These are phyloP conservation scores for Cosmopolites sordidus DNA, from an alignment of 2,888 invertebrate species.

Conservation along the genomic window DNA sequence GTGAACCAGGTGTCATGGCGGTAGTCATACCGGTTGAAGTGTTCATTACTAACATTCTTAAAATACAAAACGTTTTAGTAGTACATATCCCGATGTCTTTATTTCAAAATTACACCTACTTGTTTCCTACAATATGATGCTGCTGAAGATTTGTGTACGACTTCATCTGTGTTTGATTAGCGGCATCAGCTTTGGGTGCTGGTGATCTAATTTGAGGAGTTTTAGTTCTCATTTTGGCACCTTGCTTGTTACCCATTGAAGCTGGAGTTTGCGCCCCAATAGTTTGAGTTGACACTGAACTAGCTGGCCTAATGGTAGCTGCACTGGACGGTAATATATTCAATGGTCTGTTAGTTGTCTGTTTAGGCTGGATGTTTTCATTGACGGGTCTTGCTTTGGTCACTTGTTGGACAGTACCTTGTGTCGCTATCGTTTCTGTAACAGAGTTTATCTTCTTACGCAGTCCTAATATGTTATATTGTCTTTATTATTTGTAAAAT, in stretches of 20 bases:
- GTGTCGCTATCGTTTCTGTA: constrained; percentile 45
- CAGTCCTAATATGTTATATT: too few species aligned
- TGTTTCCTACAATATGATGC: constrained; percentile 53
- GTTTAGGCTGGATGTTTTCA: constrained; percentile 54
- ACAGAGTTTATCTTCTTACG: constrained; percentile 9
- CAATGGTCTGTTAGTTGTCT: constrained; percentile 46
- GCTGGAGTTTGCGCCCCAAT: constrained; percentile 54
- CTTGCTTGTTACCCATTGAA: constrained; percentile 51
- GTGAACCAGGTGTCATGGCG: constrained; percentile 54
- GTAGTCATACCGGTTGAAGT: constrained; percentile 56
- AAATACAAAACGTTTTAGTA: constrained; percentile 3
- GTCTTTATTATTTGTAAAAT: not conserved
- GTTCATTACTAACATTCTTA: constrained; percentile 58
- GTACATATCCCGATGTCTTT: too few species aligned
- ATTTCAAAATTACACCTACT: too few species aligned
- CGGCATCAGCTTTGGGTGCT: constrained; percentile 71
- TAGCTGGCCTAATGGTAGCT: constrained; percentile 66
- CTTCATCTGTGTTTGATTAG: constrained; percentile 64
- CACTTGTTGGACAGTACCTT: constrained; percentile 50
- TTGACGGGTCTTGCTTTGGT: constrained; percentile 52
- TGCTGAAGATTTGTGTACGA: constrained; percentile 50
- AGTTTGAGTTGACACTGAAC: constrained; percentile 84
- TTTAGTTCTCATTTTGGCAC: constrained; percentile 67
- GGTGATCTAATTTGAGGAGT: constrained; percentile 62
- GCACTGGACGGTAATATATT: constrained; percentile 52